Evolutionary conservation across 2,113 vertebrate species (phyloP).

Genomic region (Pontoporia blainvillei): DNA sequence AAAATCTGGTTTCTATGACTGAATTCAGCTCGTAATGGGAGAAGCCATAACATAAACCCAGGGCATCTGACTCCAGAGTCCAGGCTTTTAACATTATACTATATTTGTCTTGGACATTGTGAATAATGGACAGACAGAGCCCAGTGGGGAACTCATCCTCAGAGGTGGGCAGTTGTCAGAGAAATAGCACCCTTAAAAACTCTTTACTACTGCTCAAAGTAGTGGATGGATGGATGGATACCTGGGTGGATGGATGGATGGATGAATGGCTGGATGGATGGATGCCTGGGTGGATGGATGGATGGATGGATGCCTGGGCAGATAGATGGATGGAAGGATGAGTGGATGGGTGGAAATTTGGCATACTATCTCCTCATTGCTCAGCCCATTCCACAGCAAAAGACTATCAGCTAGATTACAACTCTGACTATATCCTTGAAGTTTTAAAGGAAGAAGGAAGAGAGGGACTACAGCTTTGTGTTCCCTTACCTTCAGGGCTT

Average conservation of each 20-base stretch:
- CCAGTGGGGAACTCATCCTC: background rate
- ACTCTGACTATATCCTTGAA: background rate
- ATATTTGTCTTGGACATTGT: background rate
- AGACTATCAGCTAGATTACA: background rate
- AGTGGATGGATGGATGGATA: background rate
- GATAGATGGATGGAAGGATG: background rate
- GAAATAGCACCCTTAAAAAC: slow-evolving; percentile 6
- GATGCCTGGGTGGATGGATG: background rate
- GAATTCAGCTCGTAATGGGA: background rate
- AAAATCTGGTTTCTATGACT: background rate
- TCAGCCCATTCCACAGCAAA: background rate
- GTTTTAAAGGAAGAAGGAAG: background rate
- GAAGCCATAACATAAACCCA: background rate
- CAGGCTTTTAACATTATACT: background rate
- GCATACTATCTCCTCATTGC: background rate
- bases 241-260: background rate
- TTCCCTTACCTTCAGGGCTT: background rate
- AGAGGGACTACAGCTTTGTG: background rate
- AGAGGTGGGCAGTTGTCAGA: background rate
- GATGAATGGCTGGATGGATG: background rate
- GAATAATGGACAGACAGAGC: background rate
- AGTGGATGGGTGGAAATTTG: background rate
- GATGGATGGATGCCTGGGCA: background rate
- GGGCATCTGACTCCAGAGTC: background rate
- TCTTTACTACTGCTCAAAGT: background rate